phyloP scores from a whole-genome alignment of 2,888 invertebrate genomes.

The Philonicus albiceps region DNA sequence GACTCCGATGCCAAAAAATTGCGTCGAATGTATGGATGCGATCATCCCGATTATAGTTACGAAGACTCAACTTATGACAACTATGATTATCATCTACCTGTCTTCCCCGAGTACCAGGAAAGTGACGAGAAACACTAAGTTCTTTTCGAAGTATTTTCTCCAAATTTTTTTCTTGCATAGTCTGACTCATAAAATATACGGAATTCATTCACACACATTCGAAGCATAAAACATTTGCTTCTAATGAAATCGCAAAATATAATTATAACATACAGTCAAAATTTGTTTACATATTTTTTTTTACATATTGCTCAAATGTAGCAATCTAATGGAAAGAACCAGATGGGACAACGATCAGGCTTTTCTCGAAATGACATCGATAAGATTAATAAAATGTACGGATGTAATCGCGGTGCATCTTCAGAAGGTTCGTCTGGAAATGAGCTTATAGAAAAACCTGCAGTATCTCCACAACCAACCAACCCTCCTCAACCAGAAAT shows the following conservation, averaged over 20 bases:
- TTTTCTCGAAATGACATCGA: conserved; percentile 76
- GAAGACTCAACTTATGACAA: conserved; percentile 28
- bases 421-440: background rate
- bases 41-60: conserved; percentile 22
- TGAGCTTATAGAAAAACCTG: background rate
- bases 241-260: background rate
- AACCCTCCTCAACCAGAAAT: background rate
- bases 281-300: conserved; percentile 15
- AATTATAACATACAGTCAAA: background rate
- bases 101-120: conserved; percentile 14
- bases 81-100: background rate
- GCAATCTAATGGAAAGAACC: conserved; percentile 58
- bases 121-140: background rate
- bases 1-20: conserved; percentile 44
- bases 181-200: background rate
- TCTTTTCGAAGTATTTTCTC: background rate
- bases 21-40: conserved; percentile 43
- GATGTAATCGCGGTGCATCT: conserved; percentile 63
- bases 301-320: conserved; percentile 43
- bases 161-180: background rate
- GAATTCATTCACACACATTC: too few species aligned
- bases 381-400: conserved; percentile 80
- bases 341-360: conserved; percentile 78
- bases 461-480: background rate
- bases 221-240: too few species aligned